Percentiles rank a stretch among this genome's conserved stretches.
Evolutionary conservation across 2,888 invertebrate species (phyloP).

Genomic region (Dicyrtoma fusca): DNA sequence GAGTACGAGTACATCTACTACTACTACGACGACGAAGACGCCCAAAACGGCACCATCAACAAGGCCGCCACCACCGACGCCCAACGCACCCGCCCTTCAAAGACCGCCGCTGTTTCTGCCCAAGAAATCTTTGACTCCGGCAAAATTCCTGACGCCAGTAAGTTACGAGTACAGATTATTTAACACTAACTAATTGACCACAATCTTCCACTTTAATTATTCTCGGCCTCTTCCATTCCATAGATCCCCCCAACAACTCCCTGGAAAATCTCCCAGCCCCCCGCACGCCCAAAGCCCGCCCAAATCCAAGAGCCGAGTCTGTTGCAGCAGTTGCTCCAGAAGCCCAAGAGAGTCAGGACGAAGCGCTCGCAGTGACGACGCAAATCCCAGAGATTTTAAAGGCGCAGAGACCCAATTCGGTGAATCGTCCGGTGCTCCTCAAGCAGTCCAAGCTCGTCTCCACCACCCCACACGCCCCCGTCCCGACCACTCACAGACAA

Average conservation of each 20-base stretch:
- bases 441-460: slow-evolving; percentile 47
- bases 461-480: not conserved
- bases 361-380: slow-evolving; percentile 31
- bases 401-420: slow-evolving; percentile 46
- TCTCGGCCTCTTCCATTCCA: slow-evolving; percentile 8
- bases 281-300: slow-evolving; percentile 10
- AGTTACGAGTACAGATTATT: not conserved
- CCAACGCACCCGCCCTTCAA: too few relatives aligned
- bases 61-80: slow-evolving; percentile 17
- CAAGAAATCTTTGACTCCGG: slow-evolving; percentile 34
- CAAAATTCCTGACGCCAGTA: slow-evolving; percentile 34
- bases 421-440: slow-evolving; percentile 50
- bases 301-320: slow-evolving; percentile 24
- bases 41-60: slow-evolving; percentile 45
- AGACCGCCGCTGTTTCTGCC: not conserved
- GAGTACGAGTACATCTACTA: slow-evolving; percentile 92
- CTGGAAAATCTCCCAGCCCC: slow-evolving; percentile 26
- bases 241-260: slow-evolving; percentile 29
- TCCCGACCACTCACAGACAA: too few relatives aligned
- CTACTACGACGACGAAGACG: slow-evolving; percentile 77
- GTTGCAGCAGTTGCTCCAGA: slow-evolving; percentile 16
- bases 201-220: not conserved
- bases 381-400: slow-evolving; percentile 33
- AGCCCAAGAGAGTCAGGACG: slow-evolving; percentile 31
- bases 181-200: too few relatives aligned